Base-by-base conservation (phyloP, 2,113 vertebrate genomes). In the Piprites chloris region DNA sequence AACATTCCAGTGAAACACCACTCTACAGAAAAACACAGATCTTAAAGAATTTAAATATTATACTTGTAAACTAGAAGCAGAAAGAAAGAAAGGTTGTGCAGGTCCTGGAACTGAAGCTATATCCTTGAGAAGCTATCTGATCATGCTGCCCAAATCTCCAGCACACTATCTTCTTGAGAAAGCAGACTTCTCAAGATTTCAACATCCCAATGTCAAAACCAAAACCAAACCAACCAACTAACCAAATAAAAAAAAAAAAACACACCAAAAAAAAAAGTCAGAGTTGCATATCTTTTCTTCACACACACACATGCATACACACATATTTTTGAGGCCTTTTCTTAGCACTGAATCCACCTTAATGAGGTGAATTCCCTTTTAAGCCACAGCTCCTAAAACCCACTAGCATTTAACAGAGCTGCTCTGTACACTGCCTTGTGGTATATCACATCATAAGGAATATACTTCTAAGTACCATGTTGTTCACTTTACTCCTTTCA, bases 281-380 rank as follows among this genome's bases (percentile, higher is more conserved):
- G 62, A 20, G 15, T 39, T 39, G 5, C 10, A 6, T 21, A 13
- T 3, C 12, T n/a, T 67, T 61, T 21, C 58, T 18, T n/a, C 27
- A 35, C 2, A 23, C 8, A 8, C 26, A 12, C 28, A 26, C 6
- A 18, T 5, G 2, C 2, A 9, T 9, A 39, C 22, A 20, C 12
- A n/a, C 16, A 26, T 15, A 63, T 63, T 6, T 32, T 22, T 66
- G 33, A 71, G 6, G 8, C 14, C 62, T 11, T 59, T 71, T 47
- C n/a, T 69, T 87, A 22, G 19, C 7, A 28, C 9, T 28, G 18
- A 61, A 85, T n/a, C n/a, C n/a, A n/a, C n/a, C 19, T 52, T 39
- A 75, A 62, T 0, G 0, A 71, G 2, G 3, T 59, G 5, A 71
- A 67, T 71, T 85, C 9, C 3, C 7, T 53, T 82, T 79, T 55